phyloP scores from a whole-genome alignment of 2,797 vertebrate species.

The Acanthiza pusilla region DNA sequence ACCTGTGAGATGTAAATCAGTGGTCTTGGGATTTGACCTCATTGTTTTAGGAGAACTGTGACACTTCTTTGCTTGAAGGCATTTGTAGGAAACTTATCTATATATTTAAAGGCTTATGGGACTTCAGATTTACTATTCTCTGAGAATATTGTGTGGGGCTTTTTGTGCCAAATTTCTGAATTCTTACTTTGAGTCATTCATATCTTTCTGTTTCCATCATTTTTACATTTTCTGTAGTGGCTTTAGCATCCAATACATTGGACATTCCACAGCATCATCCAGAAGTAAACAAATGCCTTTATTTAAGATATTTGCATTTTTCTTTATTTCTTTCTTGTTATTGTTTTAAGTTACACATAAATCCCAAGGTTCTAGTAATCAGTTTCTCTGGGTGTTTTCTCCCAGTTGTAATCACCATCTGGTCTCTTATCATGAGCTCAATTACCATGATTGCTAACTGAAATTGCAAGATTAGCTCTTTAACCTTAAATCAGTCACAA shows the following conservation, averaged over 20 bases:
- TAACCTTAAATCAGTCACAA: slow-evolving; percentile 25
- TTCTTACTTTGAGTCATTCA: background rate
- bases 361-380: background rate
- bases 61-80: background rate
- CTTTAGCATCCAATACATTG: background rate
- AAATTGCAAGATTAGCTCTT: slow-evolving; percentile 24
- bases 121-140: background rate
- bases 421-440: background rate
- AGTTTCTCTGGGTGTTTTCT: background rate
- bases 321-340: background rate
- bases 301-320: background rate
- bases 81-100: background rate
- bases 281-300: background rate
- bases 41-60: background rate
- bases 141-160: background rate
- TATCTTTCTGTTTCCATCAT: background rate
- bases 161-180: background rate
- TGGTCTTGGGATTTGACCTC: background rate
- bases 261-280: background rate
- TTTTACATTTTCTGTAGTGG: background rate
- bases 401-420: slow-evolving; percentile 24
- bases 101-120: background rate
- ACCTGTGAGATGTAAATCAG: background rate
- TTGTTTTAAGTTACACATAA: background rate
- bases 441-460: slow-evolving; percentile 5